Evolutionary conservation across 2,797 vertebrate species (phyloP).

Genomic region (Prionace glauca): DNA sequence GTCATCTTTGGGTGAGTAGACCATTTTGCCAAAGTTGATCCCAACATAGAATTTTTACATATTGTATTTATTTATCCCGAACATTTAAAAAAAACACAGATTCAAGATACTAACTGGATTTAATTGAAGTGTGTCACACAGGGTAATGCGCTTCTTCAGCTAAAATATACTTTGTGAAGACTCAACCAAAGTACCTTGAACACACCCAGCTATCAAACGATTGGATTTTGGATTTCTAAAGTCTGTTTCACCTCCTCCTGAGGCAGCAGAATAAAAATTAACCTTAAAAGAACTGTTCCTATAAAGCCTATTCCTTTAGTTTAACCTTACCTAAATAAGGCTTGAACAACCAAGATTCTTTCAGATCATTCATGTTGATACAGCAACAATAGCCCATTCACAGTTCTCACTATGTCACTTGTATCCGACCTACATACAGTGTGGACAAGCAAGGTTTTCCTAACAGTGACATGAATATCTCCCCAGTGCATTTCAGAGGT

Average conservation of each 20-base stretch:
- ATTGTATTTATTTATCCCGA: not conserved
- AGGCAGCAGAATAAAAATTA: not conserved
- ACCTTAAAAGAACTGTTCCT: not conserved
- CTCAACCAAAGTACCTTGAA: not conserved
- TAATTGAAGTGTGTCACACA: not conserved
- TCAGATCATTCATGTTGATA: not conserved
- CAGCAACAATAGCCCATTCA: conserved; percentile 26
- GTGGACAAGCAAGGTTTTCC: conserved; percentile 2
- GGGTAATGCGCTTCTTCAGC: not conserved
- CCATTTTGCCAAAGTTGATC: not conserved
- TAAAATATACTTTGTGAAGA: not conserved
- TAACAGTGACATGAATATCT: not conserved
- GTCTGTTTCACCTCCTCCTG: not conserved
- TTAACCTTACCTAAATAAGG: not conserved
- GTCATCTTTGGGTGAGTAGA: not conserved
- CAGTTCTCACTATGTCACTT: not conserved
- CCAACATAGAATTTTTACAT: too few species aligned
- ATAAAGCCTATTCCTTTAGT: not conserved
- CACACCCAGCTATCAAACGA: not conserved
- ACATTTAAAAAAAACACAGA: not conserved
- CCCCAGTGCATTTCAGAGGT: not conserved
- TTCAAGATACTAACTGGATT: not conserved
- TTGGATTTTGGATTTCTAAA: not conserved
- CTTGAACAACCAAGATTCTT: not conserved
- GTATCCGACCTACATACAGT: not conserved